Evolutionary conservation across 2,888 invertebrate species (phyloP).

Genomic region (Clusia tigrina): DNA sequence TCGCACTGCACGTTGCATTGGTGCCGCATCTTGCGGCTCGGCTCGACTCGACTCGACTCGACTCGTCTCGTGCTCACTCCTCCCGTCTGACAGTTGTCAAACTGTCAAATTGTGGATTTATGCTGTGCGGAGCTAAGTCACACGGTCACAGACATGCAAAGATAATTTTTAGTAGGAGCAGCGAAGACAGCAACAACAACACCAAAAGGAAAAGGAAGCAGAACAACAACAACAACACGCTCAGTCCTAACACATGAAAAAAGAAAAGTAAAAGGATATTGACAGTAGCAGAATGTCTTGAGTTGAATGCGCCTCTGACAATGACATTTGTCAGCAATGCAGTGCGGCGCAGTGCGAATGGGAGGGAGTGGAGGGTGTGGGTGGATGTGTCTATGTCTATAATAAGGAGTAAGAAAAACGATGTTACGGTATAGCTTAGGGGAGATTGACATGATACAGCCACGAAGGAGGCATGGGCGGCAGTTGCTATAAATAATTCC

Average conservation of each 20-base stretch:
- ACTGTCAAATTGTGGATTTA: background rate
- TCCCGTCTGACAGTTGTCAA: background rate
- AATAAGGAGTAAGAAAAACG: too few relatives aligned
- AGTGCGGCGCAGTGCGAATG: background rate
- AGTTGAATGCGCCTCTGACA: slow-evolving; percentile 30
- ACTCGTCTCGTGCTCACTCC: too few relatives aligned
- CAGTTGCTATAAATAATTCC: too few relatives aligned
- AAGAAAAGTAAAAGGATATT: background rate
- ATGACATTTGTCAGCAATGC: slow-evolving; percentile 32
- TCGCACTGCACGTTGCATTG: background rate
- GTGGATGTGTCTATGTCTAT: too few relatives aligned
- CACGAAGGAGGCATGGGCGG: too few relatives aligned
- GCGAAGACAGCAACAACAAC: background rate
- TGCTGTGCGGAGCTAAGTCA: background rate
- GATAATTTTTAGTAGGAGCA: background rate
- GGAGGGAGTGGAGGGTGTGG: background rate
- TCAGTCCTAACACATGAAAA: too few relatives aligned
- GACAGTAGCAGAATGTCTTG: background rate
- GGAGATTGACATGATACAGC: too few relatives aligned
- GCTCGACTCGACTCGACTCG: too few relatives aligned
- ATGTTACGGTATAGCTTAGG: too few relatives aligned
- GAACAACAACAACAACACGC: background rate
- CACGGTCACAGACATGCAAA: background rate
- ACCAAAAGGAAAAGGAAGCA: background rate
- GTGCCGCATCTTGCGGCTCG: background rate